Percentiles rank a stretch among this genome's conserved stretches.
phyloP scores from a whole-genome alignment of 2,888 invertebrate species.

The Patella caerulea region DNA sequence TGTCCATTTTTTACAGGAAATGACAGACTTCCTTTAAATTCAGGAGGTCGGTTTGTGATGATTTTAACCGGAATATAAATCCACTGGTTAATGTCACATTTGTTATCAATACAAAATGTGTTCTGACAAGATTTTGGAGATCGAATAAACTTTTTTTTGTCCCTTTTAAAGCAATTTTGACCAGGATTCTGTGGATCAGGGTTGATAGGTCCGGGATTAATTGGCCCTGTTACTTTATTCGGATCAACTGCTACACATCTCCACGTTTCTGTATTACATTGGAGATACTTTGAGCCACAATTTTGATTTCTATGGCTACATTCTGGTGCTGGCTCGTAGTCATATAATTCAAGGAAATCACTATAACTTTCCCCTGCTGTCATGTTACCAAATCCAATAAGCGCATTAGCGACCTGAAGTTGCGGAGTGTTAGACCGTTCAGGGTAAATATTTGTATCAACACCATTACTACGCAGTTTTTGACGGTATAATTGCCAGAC shows the following conservation, averaged over 20 bases:
- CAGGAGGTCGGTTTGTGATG: slow-evolving; percentile 55
- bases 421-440: not conserved
- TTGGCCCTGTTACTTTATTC: slow-evolving; percentile 32
- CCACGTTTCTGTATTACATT: slow-evolving; percentile 31
- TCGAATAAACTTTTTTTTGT: slow-evolving; percentile 16
- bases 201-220: not conserved
- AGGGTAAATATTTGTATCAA: slow-evolving; percentile 37
- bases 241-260: slow-evolving; percentile 40
- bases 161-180: not conserved
- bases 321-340: slow-evolving; percentile 42
- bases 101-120: slow-evolving; percentile 54
- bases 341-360: slow-evolving; percentile 40
- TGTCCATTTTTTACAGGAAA: slow-evolving; percentile 52
- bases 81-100: slow-evolving; percentile 57
- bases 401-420: not conserved
- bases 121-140: slow-evolving; percentile 46
- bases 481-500: slow-evolving; percentile 54
- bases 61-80: slow-evolving; percentile 59
- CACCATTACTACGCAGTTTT: slow-evolving; percentile 37
- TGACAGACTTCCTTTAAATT: slow-evolving; percentile 45
- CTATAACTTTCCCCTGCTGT: slow-evolving; percentile 50
- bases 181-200: slow-evolving; percentile 16
- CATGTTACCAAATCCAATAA: slow-evolving; percentile 40
- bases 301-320: slow-evolving; percentile 37
- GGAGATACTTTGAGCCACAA: slow-evolving; percentile 53